Conservation (phyloP, 2,797 vertebrate species). For the Anisognathus igniventris region DNA sequence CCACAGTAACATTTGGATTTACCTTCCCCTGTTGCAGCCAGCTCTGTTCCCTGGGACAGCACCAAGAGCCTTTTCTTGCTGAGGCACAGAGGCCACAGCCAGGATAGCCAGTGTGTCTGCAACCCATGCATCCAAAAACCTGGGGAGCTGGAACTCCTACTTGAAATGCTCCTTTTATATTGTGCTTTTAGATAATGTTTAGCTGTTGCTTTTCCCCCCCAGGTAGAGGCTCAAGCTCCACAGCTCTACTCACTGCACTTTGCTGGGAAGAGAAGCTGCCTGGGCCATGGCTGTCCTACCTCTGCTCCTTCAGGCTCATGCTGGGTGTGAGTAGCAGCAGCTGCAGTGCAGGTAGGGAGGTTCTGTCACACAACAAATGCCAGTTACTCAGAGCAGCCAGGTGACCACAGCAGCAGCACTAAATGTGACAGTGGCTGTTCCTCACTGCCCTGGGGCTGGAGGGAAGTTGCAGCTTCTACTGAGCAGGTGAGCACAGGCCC, state of each 20-base stretch:
- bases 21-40: neutral
- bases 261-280: neutral
- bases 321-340: neutral
- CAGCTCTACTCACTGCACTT: neutral
- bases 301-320: neutral
- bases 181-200: neutral
- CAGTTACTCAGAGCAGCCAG: neutral
- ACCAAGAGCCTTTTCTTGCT: neutral
- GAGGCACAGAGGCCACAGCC: neutral
- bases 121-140: neutral
- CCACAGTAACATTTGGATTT: accelerated
- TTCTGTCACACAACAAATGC: neutral
- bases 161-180: neutral
- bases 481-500: neutral
- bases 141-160: neutral
- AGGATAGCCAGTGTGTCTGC: neutral
- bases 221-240: neutral
- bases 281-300: neutral
- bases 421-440: neutral
- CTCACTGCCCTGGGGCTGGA: neutral
- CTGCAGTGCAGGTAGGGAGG: neutral
- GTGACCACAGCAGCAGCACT: neutral
- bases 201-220: accelerated
- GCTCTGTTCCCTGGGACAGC: neutral
- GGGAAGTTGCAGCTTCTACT: neutral